phyloP scores from a whole-genome alignment of 2,888 invertebrate genomes.

The Drosophila diplacantha region DNA sequence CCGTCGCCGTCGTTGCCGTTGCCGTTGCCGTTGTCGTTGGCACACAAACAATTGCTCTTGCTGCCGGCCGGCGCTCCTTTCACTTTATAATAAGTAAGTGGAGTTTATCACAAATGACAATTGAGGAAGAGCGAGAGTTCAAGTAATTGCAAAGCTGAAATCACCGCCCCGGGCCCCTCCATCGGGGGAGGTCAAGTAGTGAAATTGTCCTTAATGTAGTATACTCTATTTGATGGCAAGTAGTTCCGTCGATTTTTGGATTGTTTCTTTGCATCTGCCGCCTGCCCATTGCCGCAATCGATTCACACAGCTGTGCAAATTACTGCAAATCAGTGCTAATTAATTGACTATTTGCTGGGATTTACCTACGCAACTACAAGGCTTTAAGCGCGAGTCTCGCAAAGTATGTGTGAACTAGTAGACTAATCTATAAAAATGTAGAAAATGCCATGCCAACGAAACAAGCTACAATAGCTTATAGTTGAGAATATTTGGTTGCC shows the following conservation, averaged over 20 bases:
- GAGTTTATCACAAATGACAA: slow-evolving; percentile 57
- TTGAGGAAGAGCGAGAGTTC: slow-evolving; percentile 62
- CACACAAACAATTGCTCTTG: slow-evolving; percentile 25
- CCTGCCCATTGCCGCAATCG: not conserved
- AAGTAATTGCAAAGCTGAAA: slow-evolving; percentile 54
- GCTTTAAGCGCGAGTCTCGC: not conserved
- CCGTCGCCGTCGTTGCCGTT: not conserved
- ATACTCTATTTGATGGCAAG: not conserved
- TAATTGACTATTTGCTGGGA: not conserved
- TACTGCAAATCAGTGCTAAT: slow-evolving; percentile 6
- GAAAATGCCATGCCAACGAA: no score
- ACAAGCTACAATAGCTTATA: no score
- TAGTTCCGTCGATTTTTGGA: not conserved
- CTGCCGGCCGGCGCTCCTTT: slow-evolving; percentile 53
- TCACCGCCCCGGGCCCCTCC: not conserved
- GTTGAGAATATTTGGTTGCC: no score
- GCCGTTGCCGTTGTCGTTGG: slow-evolving; percentile 5
- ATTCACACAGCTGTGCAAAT: not conserved
- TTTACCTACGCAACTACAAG: not conserved
- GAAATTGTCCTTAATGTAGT: slow-evolving; percentile 68
- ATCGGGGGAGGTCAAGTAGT: slow-evolving; percentile 55
- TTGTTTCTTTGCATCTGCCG: not conserved
- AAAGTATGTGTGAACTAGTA: not conserved
- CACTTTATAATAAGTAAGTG: slow-evolving; percentile 55
- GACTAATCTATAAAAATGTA: not conserved